Evolutionary conservation across 2,113 vertebrate genomes (phyloP), one percentile per base, ranked within the genome.

Genomic region (Chlorodrepanis virens): DNA sequence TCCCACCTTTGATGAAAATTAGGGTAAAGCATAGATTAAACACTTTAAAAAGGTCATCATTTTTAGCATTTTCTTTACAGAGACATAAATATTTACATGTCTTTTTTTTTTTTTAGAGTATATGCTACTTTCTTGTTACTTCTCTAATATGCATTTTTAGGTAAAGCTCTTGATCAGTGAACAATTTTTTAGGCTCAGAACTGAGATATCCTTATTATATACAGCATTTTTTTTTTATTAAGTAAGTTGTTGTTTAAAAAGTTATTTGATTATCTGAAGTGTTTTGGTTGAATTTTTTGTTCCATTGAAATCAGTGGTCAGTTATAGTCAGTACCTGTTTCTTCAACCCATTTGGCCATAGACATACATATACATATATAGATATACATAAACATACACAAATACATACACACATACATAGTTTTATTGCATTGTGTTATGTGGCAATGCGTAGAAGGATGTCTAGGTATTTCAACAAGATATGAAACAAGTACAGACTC

Each of bases 321-420:
- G 3, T 45, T 75, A 10, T 4, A 44, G 6, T 47, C 39, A 54
- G 7, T 61, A 50, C 4, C 14, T 44, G 3, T 80, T 70, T 59
- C 14, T 80, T 72, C 33, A 61, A 22, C 14, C 49, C 14, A n/a
- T 8, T 42, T 87, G 23, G 4, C 18, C 12, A 12, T 29, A 24
- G 1, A 37, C 5, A 22, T 14, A 22, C 53, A 33, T 8, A 33
- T 33, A 21, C 15, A 42, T 17, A 42, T 44, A 44, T 44, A 19
- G 2, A 22, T 22, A 16, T 21, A 20, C 20, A 31, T 56, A 47
- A 21, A 37, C 5, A 31, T 14, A 44, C 17, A 44, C 6, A 13
- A 6, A 68, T 2, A 9, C 4, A 8, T 18, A 19, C 5, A 21
- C 3, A 21, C 17, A 7, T 5, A 33, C 3, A 24, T 47, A 56